A percentile compares a stretch with the other conserved stretches of the same genome.
Conservation (phyloP, 2,888 invertebrate genomes). For the Meta bourneti region DNA sequence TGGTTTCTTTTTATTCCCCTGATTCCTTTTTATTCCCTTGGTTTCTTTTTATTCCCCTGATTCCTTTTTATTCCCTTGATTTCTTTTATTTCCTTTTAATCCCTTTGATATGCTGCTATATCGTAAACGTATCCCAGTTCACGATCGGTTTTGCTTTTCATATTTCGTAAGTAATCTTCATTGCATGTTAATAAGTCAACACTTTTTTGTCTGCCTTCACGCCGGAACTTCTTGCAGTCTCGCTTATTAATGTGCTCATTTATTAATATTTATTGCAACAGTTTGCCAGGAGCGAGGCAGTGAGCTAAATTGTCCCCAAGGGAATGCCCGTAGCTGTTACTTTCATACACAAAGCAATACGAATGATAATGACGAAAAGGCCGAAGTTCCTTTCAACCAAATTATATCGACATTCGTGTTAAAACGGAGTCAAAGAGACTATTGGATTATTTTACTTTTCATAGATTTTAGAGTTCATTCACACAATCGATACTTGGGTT, state of each 20-base stretch:
- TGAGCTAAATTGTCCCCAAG: background rate
- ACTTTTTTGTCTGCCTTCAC: background rate
- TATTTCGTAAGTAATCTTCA: background rate
- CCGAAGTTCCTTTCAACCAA: too few species aligned
- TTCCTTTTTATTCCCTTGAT: too few species aligned
- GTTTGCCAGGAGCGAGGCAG: background rate
- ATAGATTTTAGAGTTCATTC: background rate
- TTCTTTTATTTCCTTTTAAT: too few species aligned
- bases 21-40: too few species aligned
- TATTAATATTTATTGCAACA: background rate
- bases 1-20: too few species aligned
- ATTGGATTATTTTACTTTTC: background rate
- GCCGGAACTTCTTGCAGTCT: background rate
- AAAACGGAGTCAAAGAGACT: background rate
- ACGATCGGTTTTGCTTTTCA: background rate
- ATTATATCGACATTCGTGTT: background rate
- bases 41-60: too few species aligned
- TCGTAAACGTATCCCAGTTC: background rate
- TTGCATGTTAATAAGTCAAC: background rate
- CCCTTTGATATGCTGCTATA: background rate
- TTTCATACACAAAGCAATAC: too few species aligned
- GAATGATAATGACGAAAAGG: too few species aligned
- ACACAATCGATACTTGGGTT: background rate
- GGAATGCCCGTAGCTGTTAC: too few species aligned
- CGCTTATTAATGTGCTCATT: background rate